These are phyloP conservation scores for Drosophila funebris DNA, from an alignment of 1,140 invertebrate genomes.

Conservation along the genomic window DNA sequence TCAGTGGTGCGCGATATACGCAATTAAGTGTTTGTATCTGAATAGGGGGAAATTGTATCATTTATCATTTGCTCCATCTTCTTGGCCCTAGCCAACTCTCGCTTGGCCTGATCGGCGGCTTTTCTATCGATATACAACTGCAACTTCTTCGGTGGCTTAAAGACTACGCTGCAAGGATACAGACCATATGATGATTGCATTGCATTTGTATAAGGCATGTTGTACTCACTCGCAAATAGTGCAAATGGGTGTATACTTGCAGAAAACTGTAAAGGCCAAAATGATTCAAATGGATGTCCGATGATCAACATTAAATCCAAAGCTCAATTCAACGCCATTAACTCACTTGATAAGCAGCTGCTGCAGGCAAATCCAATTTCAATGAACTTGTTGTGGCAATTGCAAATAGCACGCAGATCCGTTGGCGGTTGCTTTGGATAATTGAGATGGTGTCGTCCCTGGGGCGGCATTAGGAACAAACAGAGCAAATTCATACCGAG, in stretches of 20 bases:
- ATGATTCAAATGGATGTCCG: too few relatives aligned
- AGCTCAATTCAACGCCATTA: too few relatives aligned
- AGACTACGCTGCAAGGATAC: neutral
- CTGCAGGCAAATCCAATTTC: neutral
- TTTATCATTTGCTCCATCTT: neutral
- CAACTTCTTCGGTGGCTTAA: neutral
- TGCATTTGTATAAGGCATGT: neutral
- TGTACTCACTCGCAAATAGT: neutral
- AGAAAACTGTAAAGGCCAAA: neutral
- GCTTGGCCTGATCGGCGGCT: neutral
- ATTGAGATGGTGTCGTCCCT: neutral
- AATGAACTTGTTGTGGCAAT: neutral
- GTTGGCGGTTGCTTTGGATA: neutral
- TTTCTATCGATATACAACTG: neutral
- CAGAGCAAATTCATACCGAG: neutral
- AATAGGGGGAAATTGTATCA: neutral
- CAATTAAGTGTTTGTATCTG: constrained; percentile 23
- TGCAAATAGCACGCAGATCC: neutral
- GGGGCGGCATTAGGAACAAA: neutral
- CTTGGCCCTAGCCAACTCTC: neutral
- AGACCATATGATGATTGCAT: neutral
- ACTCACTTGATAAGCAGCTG: neutral
- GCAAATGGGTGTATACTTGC: neutral
- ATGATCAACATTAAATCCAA: neutral
- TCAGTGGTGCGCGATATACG: neutral